phyloP scores from a whole-genome alignment of 1,140 invertebrate genomes.

The Heliothis virescens region DNA sequence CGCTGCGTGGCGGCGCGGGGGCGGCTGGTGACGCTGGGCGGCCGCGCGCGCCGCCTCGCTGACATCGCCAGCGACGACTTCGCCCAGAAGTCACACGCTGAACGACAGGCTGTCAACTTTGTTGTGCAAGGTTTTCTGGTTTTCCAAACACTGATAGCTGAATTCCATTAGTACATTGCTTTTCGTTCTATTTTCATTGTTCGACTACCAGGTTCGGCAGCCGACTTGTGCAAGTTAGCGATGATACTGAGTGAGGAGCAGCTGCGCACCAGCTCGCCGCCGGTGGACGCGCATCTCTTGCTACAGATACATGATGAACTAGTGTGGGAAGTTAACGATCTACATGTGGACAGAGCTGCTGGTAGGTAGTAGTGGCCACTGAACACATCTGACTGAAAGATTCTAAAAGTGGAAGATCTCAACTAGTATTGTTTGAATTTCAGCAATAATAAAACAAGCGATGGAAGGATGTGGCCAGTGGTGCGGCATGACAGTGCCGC shows the following conservation, averaged over 20 bases:
- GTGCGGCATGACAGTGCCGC: conserved; percentile 51
- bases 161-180: no score
- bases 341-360: conserved; percentile 61
- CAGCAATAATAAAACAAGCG: conserved; percentile 56
- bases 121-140: conserved; percentile 85
- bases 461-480: conserved; percentile 64
- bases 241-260: conserved; percentile 82
- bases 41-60: conserved; percentile 81
- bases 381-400: no score
- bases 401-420: no score
- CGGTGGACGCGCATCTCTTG: conserved; percentile 71
- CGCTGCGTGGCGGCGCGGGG: conserved; percentile 73
- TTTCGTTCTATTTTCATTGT: not conserved
- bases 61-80: conserved; percentile 75
- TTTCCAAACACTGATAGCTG: no score
- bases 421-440: not conserved
- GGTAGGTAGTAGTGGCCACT: conserved; percentile 51
- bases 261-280: conserved; percentile 54
- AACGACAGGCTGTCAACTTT: conserved; percentile 88
- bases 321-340: conserved; percentile 84
- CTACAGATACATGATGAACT: conserved; percentile 89
- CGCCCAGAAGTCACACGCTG: conserved; percentile 79
- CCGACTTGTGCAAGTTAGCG: conserved; percentile 88
- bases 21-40: conserved; percentile 82
- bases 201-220: conserved; percentile 84